Evolutionary conservation across 2,797 vertebrate genomes (phyloP).

Genomic region (Margarornis squamiger): DNA sequence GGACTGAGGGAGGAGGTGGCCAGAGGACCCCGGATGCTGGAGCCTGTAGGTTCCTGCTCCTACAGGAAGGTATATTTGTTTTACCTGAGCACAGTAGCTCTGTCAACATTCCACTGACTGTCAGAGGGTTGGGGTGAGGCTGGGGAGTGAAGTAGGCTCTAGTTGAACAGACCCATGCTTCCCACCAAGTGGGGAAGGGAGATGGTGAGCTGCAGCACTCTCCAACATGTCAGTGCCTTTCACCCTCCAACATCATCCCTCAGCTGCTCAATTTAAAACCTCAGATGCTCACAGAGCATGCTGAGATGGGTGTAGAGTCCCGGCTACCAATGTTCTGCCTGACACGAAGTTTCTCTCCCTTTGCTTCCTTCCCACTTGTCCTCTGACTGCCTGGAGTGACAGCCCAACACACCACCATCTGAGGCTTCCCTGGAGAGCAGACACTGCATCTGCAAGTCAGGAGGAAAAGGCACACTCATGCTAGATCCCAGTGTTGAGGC

Average conservation of each 20-base stretch:
- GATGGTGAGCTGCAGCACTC: not conserved
- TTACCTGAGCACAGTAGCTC: slow-evolving; percentile 21
- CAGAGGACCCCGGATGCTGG: slow-evolving; percentile 46
- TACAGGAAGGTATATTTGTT: slow-evolving; percentile 54
- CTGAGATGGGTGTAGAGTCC: not conserved
- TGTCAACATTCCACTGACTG: slow-evolving; percentile 57
- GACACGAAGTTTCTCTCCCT: not conserved
- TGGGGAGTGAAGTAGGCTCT: not conserved
- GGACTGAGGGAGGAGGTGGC: not conserved
- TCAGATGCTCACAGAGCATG: not conserved
- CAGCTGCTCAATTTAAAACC: not conserved
- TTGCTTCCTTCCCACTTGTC: not conserved
- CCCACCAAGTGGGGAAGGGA: not conserved
- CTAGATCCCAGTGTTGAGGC: not conserved
- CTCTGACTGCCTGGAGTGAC: not conserved
- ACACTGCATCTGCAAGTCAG: not conserved
- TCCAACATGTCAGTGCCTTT: not conserved
- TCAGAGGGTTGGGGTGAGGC: slow-evolving; percentile 4
- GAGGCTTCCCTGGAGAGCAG: not conserved
- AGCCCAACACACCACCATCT: not conserved
- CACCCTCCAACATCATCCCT: not conserved
- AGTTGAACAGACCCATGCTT: not conserved
- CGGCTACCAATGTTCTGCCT: not conserved
- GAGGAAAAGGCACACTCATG: not conserved
- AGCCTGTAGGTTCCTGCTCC: slow-evolving; percentile 61